Evolutionary conservation across 2,113 vertebrate species (phyloP).

Genomic region (zebrafish (Danio rerio)): DNA sequence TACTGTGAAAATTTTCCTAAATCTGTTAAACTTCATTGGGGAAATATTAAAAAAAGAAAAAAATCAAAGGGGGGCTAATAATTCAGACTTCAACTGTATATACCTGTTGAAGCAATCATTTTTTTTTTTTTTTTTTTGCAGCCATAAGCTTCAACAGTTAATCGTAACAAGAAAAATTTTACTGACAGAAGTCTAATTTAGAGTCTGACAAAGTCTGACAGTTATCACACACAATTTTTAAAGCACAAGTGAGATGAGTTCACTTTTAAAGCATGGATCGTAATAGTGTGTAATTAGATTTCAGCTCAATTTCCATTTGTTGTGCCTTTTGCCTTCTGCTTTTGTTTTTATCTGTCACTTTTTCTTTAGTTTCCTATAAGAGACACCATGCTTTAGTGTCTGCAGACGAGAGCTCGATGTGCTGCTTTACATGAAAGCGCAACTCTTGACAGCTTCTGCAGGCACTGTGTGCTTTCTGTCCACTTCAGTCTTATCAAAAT

Average conservation of each 20-base stretch:
- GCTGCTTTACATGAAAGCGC: slow-evolving; percentile 5
- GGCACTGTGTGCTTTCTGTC: slow-evolving; percentile 17
- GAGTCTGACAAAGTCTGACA: background rate
- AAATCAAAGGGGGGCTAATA: too few relatives aligned
- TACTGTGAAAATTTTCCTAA: too few relatives aligned
- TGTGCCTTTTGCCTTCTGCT: background rate
- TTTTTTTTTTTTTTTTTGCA: too few relatives aligned
- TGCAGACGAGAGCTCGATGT: background rate
- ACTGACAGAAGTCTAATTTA: too few relatives aligned
- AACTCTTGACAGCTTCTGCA: background rate
- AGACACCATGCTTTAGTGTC: background rate
- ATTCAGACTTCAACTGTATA: too few relatives aligned
- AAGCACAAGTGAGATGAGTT: background rate
- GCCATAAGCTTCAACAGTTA: too few relatives aligned
- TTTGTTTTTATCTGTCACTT: background rate
- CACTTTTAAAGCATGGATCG: slow-evolving; percentile 1
- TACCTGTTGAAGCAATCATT: too few relatives aligned
- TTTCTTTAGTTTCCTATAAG: background rate
- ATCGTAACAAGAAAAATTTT: too few relatives aligned
- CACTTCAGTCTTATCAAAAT: slow-evolving; percentile 21
- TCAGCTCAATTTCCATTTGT: background rate
- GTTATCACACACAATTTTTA: background rate
- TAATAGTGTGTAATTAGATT: slow-evolving; percentile 22
- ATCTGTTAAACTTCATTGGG: too few relatives aligned
- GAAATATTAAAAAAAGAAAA: too few relatives aligned